A percentile compares a stretch with the other conserved stretches of the same genome.
Evolutionary conservation across 2,113 vertebrate species (phyloP).

Genomic region (Oryzias javanicus): DNA sequence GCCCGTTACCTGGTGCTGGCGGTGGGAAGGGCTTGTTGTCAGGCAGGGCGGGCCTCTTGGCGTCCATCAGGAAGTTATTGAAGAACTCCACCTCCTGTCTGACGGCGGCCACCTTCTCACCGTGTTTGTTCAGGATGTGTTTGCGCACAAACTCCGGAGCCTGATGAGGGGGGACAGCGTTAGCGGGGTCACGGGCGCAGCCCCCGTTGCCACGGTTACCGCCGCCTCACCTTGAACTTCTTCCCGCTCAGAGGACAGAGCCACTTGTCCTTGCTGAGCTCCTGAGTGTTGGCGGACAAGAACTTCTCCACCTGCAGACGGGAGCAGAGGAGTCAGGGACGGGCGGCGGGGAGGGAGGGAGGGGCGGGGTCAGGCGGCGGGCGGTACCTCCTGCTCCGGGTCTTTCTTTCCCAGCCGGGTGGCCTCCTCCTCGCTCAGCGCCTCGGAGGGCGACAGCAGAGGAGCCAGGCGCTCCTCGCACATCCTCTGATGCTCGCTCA

Average conservation of each 20-base stretch:
- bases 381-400: slow-evolving; percentile 81
- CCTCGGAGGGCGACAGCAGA: slow-evolving; percentile 80
- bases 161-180: slow-evolving; percentile 46
- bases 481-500: slow-evolving; percentile 85
- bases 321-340: neutral
- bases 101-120: slow-evolving; percentile 86
- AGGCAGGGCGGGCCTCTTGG: slow-evolving; percentile 85
- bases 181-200: neutral
- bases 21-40: slow-evolving; percentile 87
- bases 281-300: slow-evolving; percentile 86
- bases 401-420: slow-evolving; percentile 85
- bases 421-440: slow-evolving; percentile 85
- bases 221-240: slow-evolving; percentile 83
- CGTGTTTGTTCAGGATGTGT: slow-evolving; percentile 92
- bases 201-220: no score
- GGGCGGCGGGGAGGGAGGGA: no score
- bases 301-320: slow-evolving; percentile 86
- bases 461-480: slow-evolving; percentile 87
- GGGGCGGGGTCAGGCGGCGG: neutral
- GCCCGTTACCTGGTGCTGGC: slow-evolving; percentile 74
- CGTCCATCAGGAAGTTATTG: slow-evolving; percentile 88
- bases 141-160: slow-evolving; percentile 96
- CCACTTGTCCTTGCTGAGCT: slow-evolving; percentile 95
- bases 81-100: slow-evolving; percentile 90
- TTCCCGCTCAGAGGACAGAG: slow-evolving; percentile 92